These are phyloP conservation scores for Neolamprologus longior DNA, from an alignment of 2,113 vertebrate genomes.

Conservation along the genomic window DNA sequence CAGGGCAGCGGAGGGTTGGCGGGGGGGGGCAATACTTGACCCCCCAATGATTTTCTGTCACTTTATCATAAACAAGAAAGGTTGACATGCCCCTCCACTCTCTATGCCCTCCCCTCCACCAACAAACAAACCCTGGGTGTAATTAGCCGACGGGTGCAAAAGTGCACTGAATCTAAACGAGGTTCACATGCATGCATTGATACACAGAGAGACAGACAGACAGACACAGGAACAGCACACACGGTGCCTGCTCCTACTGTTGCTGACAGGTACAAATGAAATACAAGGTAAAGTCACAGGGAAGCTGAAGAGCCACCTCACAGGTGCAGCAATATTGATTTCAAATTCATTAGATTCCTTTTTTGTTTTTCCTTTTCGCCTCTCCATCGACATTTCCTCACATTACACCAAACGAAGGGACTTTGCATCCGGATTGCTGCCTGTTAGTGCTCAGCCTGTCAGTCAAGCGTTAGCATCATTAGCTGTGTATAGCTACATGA, in stretches of 20 bases:
- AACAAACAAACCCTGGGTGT: slow-evolving; percentile 53
- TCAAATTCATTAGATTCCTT: neutral
- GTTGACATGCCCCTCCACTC: slow-evolving; percentile 46
- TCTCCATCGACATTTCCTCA: neutral
- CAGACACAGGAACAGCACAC: neutral
- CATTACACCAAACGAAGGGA: slow-evolving; percentile 4
- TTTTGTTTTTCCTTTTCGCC: neutral
- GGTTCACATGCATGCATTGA: slow-evolving; percentile 32
- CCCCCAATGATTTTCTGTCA: slow-evolving; percentile 75
- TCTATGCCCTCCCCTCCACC: neutral
- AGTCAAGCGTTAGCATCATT: slow-evolving; percentile 16
- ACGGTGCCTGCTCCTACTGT: neutral
- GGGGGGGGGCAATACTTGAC: slow-evolving; percentile 43
- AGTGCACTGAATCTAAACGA: slow-evolving; percentile 66
- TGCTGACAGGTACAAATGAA: slow-evolving; percentile 30
- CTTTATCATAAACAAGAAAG: slow-evolving; percentile 74
- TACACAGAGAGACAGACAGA: neutral
- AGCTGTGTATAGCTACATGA: neutral
- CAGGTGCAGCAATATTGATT: slow-evolving; percentile 9
- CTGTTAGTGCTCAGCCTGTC: neutral
- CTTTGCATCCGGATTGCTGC: slow-evolving; percentile 42
- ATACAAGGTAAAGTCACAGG: neutral
- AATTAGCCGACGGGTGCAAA: slow-evolving; percentile 65
- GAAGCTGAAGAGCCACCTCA: neutral
- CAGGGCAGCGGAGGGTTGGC: slow-evolving; percentile 23